phyloP scores from a whole-genome alignment of 2,888 invertebrate species.

The Synergus umbraculus region DNA sequence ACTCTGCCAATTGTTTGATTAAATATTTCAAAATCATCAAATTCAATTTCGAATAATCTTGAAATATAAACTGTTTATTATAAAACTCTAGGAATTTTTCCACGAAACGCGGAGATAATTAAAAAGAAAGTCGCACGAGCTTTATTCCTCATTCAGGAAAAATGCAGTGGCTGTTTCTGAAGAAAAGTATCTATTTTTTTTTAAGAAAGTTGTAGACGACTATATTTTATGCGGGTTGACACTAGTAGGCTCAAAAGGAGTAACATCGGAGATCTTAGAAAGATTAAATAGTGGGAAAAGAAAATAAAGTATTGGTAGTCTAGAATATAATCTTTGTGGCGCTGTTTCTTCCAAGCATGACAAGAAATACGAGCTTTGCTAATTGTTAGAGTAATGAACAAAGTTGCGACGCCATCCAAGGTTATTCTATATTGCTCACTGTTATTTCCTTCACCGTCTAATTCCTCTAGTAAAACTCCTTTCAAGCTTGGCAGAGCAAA shows the following conservation, averaged over 20 bases:
- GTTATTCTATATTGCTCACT: conserved; percentile 52
- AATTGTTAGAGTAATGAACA: conserved; percentile 55
- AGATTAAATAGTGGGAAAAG: background rate
- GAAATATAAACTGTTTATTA: background rate
- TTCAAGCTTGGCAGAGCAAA: conserved; percentile 25
- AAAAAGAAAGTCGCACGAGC: conserved; percentile 1
- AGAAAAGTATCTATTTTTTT: conserved; percentile 26
- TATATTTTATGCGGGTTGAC: conserved; percentile 14
- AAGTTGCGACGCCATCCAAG: conserved; percentile 52
- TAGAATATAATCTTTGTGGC: conserved; percentile 9
- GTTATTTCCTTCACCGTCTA: conserved; percentile 45
- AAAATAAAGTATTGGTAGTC: background rate
- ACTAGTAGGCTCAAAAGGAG: conserved; percentile 24
- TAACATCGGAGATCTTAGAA: conserved; percentile 31
- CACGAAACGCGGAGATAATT: background rate
- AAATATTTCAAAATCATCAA: background rate
- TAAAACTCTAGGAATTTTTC: background rate
- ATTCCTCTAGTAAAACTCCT: conserved; percentile 35
- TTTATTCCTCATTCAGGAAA: conserved; percentile 26
- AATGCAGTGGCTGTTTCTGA: conserved; percentile 22
- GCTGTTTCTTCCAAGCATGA: conserved; percentile 42
- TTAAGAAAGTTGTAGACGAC: conserved; percentile 24
- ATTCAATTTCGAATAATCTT: background rate
- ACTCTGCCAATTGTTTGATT: background rate
- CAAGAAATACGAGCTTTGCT: conserved; percentile 53